A percentile compares a stretch with the other conserved stretches of the same genome.
Conservation (phyloP, 1,140 invertebrate species). For the Monochamus saltuarius region DNA sequence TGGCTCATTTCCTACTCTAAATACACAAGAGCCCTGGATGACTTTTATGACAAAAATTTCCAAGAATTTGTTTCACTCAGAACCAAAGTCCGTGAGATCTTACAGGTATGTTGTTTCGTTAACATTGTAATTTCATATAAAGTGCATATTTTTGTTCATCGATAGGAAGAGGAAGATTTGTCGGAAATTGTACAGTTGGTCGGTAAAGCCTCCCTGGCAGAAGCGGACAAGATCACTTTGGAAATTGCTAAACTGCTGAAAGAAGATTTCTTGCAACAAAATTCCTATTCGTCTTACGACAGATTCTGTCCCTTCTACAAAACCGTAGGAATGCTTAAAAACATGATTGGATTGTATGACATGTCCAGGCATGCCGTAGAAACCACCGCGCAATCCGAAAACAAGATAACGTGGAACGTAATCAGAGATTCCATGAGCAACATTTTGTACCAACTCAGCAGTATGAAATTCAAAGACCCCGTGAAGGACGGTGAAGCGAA, state of each 20-base stretch:
- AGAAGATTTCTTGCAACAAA: slow-evolving; percentile 99
- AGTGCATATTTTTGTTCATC: neutral
- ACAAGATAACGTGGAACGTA: slow-evolving; percentile 98
- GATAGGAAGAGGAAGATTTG: slow-evolving; percentile 96
- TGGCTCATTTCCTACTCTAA: slow-evolving; percentile 99
- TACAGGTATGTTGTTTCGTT: slow-evolving; percentile 66
- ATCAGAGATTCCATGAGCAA: slow-evolving; percentile 96
- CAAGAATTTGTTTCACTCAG: slow-evolving; percentile 95
- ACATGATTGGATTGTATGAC: slow-evolving; percentile 99
- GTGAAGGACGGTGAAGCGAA: slow-evolving; percentile 97
- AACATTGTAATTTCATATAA: too few relatives aligned
- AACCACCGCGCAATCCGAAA: slow-evolving; percentile 96
- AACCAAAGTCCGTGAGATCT: slow-evolving; percentile 93
- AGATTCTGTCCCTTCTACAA: slow-evolving; percentile 99
- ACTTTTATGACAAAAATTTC: slow-evolving; percentile 99
- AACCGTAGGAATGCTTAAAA: slow-evolving; percentile 97
- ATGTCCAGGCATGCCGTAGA: slow-evolving; percentile 97
- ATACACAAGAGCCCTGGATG: slow-evolving; percentile 96
- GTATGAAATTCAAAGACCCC: slow-evolving; percentile 99
- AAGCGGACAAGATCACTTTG: slow-evolving; percentile 98
- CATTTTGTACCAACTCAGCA: slow-evolving; percentile 95
- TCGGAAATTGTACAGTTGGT: slow-evolving; percentile 99
- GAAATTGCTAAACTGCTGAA: slow-evolving; percentile 98
- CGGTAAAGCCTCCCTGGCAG: slow-evolving; percentile 97
- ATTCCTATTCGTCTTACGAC: slow-evolving; percentile 65